Percentiles rank a stretch among this genome's conserved stretches.
These are phyloP conservation scores for Penaeus japonicus DNA, from an alignment of 1,140 invertebrate species.

Conservation along the genomic window DNA sequence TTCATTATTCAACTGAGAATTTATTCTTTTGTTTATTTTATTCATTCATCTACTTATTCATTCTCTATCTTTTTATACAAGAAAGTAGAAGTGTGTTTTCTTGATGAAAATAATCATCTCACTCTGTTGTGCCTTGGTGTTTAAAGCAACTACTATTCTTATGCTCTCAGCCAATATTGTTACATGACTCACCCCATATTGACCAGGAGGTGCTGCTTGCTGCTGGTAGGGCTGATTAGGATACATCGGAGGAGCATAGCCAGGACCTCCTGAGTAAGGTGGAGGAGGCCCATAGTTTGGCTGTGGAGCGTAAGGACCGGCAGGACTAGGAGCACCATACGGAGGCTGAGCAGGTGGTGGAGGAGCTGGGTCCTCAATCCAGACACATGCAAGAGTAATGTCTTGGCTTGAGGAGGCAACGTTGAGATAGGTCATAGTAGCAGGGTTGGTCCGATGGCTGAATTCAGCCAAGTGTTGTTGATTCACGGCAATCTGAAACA, in stretches of 20 bases:
- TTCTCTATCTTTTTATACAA: too few relatives aligned
- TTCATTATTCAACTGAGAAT: too few relatives aligned
- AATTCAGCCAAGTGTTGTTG: conserved; percentile 46
- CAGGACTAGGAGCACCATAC: neutral
- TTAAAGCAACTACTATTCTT: too few relatives aligned
- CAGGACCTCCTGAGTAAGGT: conserved; percentile 41
- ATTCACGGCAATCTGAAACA: conserved; percentile 52
- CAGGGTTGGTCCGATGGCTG: conserved; percentile 45
- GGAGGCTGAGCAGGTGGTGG: conserved; percentile 8
- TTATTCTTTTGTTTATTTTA: too few relatives aligned
- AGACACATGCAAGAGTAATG: conserved; percentile 46
- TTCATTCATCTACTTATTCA: too few relatives aligned
- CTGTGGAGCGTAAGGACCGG: neutral
- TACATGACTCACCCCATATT: conserved; percentile 29
- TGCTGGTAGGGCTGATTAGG: neutral
- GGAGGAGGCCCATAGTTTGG: conserved; percentile 41
- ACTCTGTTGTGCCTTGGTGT: too few relatives aligned
- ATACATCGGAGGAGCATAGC: conserved; percentile 20
- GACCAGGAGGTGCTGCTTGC: conserved; percentile 1
- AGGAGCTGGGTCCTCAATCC: conserved; percentile 27
- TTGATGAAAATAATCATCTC: too few relatives aligned
- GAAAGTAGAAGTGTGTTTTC: too few relatives aligned
- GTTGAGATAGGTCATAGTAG: conserved; percentile 38
- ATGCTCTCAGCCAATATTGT: too few relatives aligned
- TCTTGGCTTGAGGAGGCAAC: conserved; percentile 40